phyloP scores from a whole-genome alignment of 2,797 vertebrate species.

The Rhinatrema bivittatum region DNA sequence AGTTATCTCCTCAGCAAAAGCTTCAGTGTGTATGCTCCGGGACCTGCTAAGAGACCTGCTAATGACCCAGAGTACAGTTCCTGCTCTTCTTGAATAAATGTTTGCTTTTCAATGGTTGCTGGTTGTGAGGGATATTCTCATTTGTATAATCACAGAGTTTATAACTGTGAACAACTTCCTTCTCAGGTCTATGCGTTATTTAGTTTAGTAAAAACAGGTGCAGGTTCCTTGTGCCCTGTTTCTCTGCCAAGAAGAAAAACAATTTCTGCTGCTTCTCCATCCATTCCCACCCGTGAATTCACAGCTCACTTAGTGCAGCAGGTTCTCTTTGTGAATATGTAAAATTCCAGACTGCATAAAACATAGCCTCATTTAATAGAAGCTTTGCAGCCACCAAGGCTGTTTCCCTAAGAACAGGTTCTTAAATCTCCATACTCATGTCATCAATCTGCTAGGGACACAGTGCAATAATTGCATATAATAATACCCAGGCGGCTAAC shows the following conservation, averaged over 20 bases:
- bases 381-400: too few relatives aligned
- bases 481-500: background rate
- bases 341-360: background rate
- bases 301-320: background rate
- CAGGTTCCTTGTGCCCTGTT: constrained; percentile 8
- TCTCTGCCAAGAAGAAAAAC: constrained; percentile 13
- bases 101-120: constrained; percentile 41
- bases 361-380: background rate
- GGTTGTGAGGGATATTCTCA: constrained; percentile 32
- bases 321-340: background rate
- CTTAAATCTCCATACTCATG: background rate
- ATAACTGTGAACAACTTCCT: constrained; percentile 27
- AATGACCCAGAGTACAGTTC: constrained; percentile 36
- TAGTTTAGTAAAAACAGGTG: constrained; percentile 27
- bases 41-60: constrained; percentile 22
- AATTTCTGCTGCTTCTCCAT: constrained; percentile 1
- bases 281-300: constrained; percentile 5
- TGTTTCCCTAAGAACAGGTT: background rate
- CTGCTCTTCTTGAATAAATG: constrained; percentile 25
- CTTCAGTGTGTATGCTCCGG: background rate
- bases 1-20: constrained; percentile 1
- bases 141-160: constrained; percentile 12
- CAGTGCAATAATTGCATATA: background rate
- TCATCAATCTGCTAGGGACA: background rate
- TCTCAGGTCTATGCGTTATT: constrained; percentile 7